A percentile compares a stretch with the other conserved stretches of the same genome.
phyloP scores from a whole-genome alignment of 2,888 invertebrate genomes.

The Thereva nobilitata region DNA sequence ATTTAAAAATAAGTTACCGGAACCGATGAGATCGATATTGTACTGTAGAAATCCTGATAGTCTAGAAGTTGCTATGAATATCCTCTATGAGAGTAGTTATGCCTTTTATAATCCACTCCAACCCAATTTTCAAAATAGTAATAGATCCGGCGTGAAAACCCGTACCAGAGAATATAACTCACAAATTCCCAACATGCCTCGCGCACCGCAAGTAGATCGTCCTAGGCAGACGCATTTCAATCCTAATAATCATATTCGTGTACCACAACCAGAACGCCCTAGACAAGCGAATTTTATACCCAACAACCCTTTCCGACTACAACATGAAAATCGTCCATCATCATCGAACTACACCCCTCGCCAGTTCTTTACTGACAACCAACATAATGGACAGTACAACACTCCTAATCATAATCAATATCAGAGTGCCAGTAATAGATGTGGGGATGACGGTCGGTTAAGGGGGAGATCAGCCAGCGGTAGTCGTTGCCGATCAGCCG shows the following conservation, averaged over 20 bases:
- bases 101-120: background rate
- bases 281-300: background rate
- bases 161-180: background rate
- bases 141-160: background rate
- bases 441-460: background rate
- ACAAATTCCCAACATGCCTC: too few relatives aligned
- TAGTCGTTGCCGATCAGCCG: background rate
- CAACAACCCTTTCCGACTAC: too few relatives aligned
- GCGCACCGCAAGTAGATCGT: too few relatives aligned
- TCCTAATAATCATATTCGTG: background rate
- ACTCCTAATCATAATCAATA: too few relatives aligned
- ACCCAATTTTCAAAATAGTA: background rate
- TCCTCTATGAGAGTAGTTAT: background rate
- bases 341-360: too few relatives aligned
- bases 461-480: background rate
- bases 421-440: background rate
- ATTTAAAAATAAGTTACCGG: conserved; percentile 4
- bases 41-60: background rate
- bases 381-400: too few relatives aligned
- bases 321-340: too few relatives aligned
- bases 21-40: conserved; percentile 12
- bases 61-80: background rate
- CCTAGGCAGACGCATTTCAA: too few relatives aligned
- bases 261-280: background rate
- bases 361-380: too few relatives aligned